Base-by-base conservation (phyloP, 37 sponge, comb jelly and placozoan species). In the Eunapius fragilis region DNA sequence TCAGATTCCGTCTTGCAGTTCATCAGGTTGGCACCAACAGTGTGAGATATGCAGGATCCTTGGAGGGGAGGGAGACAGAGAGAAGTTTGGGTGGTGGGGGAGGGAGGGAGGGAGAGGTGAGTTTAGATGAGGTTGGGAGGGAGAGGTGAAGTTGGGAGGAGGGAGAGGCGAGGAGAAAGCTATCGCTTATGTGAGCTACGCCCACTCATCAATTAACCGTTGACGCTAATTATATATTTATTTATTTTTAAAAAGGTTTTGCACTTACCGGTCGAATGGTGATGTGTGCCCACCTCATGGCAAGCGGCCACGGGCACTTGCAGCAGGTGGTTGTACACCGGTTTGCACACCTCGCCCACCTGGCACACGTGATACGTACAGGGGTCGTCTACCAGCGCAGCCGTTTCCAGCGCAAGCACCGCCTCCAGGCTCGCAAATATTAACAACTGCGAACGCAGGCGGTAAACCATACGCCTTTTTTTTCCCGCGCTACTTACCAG, bases 141-240 rank as follows among this genome's bases (percentile, higher is more conserved):
- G 68, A 33, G 37, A 22, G 4, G 28, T 1, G 26, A 67, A 23
- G 2, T 3, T 0, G 24, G 19, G 78, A 12, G 25, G 10, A 28
- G 38, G 37, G 78, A 19, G 45, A 31, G 70, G 32, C 68, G 14
- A 70, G 26, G n/a, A 31, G 47, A 31, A 70, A 13, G 6, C 14
- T 13, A 12, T 0, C 6, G 14, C 19, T 2, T 58, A 19, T 58
- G 22, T 17, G 41, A 58, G 19, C 58, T 58, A 58, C 58, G 58
- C 58, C 37, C 50, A 25, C 89, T 73, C 31, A 90, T 85, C 14
- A 17, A 45, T 45, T 9, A 45, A 9, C 1, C 95, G 72, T 92
- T 94, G 82, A 95, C 91, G 32, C 96, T 98, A 37, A 97, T 93
- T 78, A 25, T 11, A 27, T n/a, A n/a, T n/a, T n/a, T n/a, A n/a